A percentile compares a stretch with the other conserved stretches of the same genome.
phyloP scores from a whole-genome alignment of 2,797 vertebrate species.

The Acanthornis magna region DNA sequence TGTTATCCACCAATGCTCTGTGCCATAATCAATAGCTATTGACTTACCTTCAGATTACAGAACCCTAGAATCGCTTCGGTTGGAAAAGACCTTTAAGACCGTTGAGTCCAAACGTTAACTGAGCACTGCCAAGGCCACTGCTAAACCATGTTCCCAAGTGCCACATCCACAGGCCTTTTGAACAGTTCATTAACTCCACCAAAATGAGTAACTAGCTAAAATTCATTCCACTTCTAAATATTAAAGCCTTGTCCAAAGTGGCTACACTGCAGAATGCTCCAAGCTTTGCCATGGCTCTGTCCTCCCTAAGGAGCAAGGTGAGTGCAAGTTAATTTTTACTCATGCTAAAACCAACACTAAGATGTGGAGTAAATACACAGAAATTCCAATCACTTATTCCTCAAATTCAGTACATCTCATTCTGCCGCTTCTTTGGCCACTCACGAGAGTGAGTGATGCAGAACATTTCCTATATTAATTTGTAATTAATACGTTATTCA shows the following conservation, averaged over 20 bases:
- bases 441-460: neutral
- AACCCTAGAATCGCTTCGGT: neutral
- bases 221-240: neutral
- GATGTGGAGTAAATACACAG: neutral
- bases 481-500: neutral
- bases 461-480: neutral
- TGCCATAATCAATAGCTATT: neutral
- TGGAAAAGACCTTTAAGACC: neutral
- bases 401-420: neutral
- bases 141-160: neutral
- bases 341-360: neutral
- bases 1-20: accelerated
- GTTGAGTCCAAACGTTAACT: neutral
- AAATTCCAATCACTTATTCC: neutral
- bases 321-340: neutral
- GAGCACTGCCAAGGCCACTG: neutral
- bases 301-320: neutral
- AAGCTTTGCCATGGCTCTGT: neutral
- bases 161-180: neutral
- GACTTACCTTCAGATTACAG: neutral
- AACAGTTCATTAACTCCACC: neutral
- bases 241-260: neutral
- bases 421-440: neutral
- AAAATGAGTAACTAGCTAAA: neutral
- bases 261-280: accelerated